A percentile compares a stretch with the other conserved stretches of the same genome.
phyloP scores from a whole-genome alignment of 1,140 invertebrate genomes.

The Megalopta genalis region DNA sequence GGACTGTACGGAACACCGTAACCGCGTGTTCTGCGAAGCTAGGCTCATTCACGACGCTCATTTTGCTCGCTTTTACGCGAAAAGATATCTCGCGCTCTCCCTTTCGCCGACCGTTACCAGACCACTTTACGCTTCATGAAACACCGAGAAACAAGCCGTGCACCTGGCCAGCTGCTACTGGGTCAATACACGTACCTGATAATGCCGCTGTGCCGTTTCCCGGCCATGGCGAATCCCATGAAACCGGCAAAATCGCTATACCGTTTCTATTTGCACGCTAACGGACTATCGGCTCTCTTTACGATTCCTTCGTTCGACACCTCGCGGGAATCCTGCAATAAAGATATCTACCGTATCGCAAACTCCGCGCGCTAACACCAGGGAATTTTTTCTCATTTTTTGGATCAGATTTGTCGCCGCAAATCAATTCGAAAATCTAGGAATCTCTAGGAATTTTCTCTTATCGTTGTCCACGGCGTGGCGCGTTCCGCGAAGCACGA shows the following conservation, averaged over 20 bases:
- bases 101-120: conserved; percentile 43
- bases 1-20: too few species aligned
- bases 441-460: too few species aligned
- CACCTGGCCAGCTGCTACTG: conserved; percentile 65
- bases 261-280: neutral
- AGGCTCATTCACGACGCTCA: conserved; percentile 36
- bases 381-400: too few species aligned
- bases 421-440: too few species aligned
- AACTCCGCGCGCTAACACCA: too few species aligned
- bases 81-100: neutral
- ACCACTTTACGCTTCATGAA: conserved; percentile 57
- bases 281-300: too few species aligned
- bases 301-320: too few species aligned
- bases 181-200: conserved; percentile 60
- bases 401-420: too few species aligned
- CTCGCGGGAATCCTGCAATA: too few species aligned
- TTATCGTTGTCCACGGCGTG: too few species aligned
- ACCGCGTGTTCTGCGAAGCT: neutral
- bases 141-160: conserved; percentile 29
- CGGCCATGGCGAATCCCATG: conserved; percentile 20
- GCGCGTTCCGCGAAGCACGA: too few species aligned
- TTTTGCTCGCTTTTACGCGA: conserved; percentile 23
- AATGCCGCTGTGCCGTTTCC: conserved; percentile 40
- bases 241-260: conserved; percentile 2
- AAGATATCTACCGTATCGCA: too few species aligned